Evolutionary conservation across 2,888 invertebrate species (phyloP).

Genomic region (Acanthosoma haemorrhoidale): DNA sequence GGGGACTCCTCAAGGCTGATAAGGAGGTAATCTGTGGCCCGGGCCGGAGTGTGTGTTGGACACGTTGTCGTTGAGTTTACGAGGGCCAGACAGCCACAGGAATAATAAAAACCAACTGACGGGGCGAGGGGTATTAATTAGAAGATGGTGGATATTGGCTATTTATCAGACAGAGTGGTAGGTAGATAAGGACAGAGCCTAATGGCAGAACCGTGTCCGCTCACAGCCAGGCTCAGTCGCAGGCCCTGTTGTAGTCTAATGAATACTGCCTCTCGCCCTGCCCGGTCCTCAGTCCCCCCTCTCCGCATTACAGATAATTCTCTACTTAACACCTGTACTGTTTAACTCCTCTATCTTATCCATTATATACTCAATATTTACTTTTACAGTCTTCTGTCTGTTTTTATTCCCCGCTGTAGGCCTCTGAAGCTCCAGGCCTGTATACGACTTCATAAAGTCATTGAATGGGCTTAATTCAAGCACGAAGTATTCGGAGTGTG

Average conservation of each 20-base stretch:
- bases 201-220: constrained; percentile 7
- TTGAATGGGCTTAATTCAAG: no score
- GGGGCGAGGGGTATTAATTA: constrained; percentile 21
- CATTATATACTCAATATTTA: constrained; percentile 5
- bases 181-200: neutral
- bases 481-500: no score
- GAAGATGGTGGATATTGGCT: constrained; percentile 15
- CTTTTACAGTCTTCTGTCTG: constrained; percentile 6
- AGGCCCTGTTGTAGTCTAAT: no score
- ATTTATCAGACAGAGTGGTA: constrained; percentile 12
- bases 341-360: constrained; percentile 22
- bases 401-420: neutral
- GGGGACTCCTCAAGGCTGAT: neutral
- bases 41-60: no score
- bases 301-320: neutral
- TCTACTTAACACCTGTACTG: constrained; percentile 17
- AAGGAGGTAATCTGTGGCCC: no score
- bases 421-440: neutral
- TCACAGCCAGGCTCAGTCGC: neutral
- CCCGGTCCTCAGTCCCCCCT: neutral
- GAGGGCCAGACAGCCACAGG: neutral
- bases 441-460: constrained; percentile 9
- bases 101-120: constrained; percentile 12
- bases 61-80: no score
- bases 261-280: neutral